Conservation (phyloP, 2,888 invertebrate genomes). For the Mesochorus sp. region DNA sequence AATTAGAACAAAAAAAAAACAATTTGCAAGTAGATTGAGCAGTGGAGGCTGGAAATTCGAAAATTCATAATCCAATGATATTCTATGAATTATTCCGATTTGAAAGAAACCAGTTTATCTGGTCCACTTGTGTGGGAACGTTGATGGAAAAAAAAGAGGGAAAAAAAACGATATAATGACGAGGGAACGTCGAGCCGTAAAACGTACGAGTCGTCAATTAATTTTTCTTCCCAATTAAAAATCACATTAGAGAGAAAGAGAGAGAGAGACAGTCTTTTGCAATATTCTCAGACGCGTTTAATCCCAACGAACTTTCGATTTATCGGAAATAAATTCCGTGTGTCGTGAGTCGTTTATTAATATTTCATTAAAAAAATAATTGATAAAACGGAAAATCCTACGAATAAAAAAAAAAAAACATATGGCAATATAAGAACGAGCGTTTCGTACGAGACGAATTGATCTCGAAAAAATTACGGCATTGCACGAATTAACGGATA, state of each 20-base stretch:
- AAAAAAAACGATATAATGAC: constrained; percentile 10
- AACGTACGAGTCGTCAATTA: neutral
- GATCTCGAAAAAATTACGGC: constrained; percentile 21
- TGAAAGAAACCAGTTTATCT: constrained; percentile 46
- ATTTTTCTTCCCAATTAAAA: too few species aligned
- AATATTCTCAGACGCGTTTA: too few species aligned
- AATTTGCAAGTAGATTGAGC: neutral
- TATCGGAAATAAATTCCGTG: too few species aligned
- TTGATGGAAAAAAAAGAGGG: too few species aligned
- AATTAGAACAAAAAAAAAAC: neutral
- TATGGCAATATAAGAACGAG: too few species aligned
- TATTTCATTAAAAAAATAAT: too few species aligned
- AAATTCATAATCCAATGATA: constrained; percentile 13
- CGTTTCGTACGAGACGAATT: neutral
- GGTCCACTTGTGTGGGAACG: constrained; percentile 35
- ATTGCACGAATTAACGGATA: constrained; percentile 22
- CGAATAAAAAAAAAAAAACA: too few species aligned
- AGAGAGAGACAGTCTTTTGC: too few species aligned
- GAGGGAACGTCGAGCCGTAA: neutral
- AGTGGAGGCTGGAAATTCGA: neutral
- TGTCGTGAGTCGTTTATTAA: too few species aligned
- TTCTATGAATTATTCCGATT: constrained; percentile 52
- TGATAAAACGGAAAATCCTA: too few species aligned
- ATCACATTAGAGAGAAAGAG: too few species aligned
- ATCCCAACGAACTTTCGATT: too few species aligned